These are phyloP conservation scores for Mandrillus leucophaeus DNA, from an alignment of 2,113 vertebrate genomes.

Conservation along the genomic window DNA sequence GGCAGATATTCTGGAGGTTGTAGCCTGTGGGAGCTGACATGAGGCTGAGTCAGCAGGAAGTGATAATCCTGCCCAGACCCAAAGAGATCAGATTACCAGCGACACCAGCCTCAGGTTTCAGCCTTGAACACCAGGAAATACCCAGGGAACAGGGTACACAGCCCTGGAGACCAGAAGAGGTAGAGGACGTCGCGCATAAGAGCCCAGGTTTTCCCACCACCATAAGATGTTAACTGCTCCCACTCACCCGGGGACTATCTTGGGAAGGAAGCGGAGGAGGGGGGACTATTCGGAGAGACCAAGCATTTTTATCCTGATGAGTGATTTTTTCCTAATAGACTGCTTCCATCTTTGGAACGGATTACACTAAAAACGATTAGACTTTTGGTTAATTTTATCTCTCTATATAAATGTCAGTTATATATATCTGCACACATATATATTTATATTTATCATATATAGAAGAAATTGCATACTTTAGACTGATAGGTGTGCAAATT, in stretches of 20 bases:
- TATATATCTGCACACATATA: not conserved
- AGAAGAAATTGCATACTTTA: not conserved
- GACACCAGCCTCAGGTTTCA: conserved; percentile 20
- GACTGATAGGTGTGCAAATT: not conserved
- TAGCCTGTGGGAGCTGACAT: not conserved
- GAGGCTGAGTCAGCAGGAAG: conserved; percentile 23
- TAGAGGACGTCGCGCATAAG: not conserved
- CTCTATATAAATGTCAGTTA: not conserved
- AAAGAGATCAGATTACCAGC: not conserved
- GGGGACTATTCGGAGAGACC: not conserved
- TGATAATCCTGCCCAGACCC: not conserved
- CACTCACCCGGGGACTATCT: not conserved
- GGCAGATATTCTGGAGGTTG: not conserved
- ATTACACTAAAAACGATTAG: not conserved
- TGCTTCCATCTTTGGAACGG: not conserved
- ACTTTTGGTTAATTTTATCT: not conserved
- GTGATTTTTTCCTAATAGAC: not conserved
- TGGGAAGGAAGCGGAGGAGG: not conserved
- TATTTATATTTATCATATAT: not conserved
- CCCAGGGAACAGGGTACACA: not conserved
- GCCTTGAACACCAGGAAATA: not conserved
- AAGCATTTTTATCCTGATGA: not conserved
- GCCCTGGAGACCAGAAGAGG: not conserved
- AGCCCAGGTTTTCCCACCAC: not conserved
- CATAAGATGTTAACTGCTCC: not conserved